Evolutionary conservation across 1,140 invertebrate genomes (phyloP), one percentile per base, ranked within the genome.

Genomic region (Mizuhopecten yessoensis): DNA sequence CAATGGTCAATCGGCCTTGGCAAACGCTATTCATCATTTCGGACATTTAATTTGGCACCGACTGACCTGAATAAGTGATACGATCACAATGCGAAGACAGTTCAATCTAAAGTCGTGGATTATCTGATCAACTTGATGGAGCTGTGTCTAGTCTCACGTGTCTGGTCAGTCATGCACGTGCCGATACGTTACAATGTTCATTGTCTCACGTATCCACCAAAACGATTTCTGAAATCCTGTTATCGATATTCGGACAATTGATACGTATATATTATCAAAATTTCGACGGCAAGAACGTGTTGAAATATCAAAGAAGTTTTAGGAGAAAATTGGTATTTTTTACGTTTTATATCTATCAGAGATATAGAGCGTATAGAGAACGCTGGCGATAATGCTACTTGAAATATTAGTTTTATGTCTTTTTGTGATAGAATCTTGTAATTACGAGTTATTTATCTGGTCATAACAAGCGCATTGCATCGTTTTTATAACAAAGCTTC

Each of bases 1-100:
- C 57, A 75, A 75, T 29, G 57, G 57, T 75, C 57, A 75, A 75
- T 75, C 57, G 57, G 57, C 57, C 57, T 75, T 75, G 57, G 57
- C 23, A 75, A 29, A 29, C n/a, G 2, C 57, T n/a, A 75, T 75
- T 75, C 57, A 75, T 75, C 57, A 75, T 75, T 75, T 75, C 57
- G 57, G 57, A 75, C 57, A 75, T 75, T 75, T n/a, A 75, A 75
- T 75, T 75, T 75, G 57, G 57, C 17, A 75, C 57, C 29, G 57
- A 75, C 9, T 75, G 57, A 75, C 57, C 57, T n/a, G 57, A 75
- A 75, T 75, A 75, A 75, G n/a, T 75, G 57, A 75, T 75, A 75
- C 57, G 20, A 75, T 75, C 57, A 75, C 57, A 75, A 75, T 29
- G 57, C 57, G 57, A 75, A 75, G 57, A 75, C 57, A 75, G 57